Conservation (phyloP, 2,888 invertebrate species). For the Peribatodes rhomboidaria region DNA sequence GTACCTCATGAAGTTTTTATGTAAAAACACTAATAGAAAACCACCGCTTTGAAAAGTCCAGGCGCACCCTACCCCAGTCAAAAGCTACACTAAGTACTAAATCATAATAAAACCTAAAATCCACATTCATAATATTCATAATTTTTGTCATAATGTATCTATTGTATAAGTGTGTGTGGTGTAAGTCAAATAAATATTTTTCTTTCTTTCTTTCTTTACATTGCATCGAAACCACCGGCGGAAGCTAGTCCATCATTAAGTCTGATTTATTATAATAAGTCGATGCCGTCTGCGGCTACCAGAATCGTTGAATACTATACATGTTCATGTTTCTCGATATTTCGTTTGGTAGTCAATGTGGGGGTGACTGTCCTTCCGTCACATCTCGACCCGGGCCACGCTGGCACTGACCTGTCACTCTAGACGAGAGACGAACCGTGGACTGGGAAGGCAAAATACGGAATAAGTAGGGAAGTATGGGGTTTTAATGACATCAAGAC, state of each 20-base stretch:
- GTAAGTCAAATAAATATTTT: too few relatives aligned
- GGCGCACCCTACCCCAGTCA: too few relatives aligned
- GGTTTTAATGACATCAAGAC: too few relatives aligned
- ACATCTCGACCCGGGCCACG: background rate
- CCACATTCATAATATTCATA: too few relatives aligned
- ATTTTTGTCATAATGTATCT: too few relatives aligned
- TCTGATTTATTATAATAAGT: background rate
- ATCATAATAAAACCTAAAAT: too few relatives aligned
- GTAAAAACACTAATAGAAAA: too few relatives aligned
- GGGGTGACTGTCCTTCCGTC: background rate
- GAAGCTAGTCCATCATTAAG: background rate
- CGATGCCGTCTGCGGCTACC: background rate
- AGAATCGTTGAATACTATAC: constrained; percentile 9
- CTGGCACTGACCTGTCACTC: background rate
- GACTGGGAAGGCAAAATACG: background rate
- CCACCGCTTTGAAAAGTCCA: too few relatives aligned
- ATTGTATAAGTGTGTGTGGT: too few relatives aligned
- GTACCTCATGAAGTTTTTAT: too few relatives aligned
- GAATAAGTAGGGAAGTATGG: background rate
- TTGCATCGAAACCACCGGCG: background rate
- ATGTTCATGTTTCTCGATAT: constrained; percentile 5
- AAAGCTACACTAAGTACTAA: too few relatives aligned
- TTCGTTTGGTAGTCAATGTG: background rate
- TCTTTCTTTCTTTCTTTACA: too few relatives aligned
- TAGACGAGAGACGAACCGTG: background rate